These are phyloP conservation scores for Drosophila maculinotata DNA, from an alignment of 2,888 invertebrate genomes.

Conservation along the genomic window DNA sequence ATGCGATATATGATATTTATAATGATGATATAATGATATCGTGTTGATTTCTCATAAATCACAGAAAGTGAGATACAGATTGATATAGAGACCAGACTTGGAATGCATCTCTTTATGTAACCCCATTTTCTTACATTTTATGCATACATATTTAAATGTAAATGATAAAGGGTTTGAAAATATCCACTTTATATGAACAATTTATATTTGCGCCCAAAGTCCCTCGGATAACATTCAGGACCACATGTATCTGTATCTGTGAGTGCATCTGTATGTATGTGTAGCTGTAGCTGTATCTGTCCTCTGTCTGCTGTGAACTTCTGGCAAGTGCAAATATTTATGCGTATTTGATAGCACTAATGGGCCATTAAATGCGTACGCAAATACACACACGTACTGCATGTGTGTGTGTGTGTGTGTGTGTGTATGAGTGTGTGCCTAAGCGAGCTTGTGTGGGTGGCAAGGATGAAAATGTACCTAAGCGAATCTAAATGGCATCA, in stretches of 20 bases:
- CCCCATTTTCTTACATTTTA: too few species aligned
- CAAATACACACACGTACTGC: conserved; percentile 67
- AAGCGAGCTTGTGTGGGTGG: conserved; percentile 52
- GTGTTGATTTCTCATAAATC: neutral
- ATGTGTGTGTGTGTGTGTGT: conserved; percentile 7
- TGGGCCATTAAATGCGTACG: conserved; percentile 81
- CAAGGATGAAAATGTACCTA: conserved; percentile 78
- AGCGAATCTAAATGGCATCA: conserved; percentile 80
- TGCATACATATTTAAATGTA: too few species aligned
- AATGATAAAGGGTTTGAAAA: neutral
- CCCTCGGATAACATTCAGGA: neutral
- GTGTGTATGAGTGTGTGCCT: conserved; percentile 5
- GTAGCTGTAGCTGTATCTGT: conserved; percentile 33
- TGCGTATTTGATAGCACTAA: conserved; percentile 83
- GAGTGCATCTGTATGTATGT: conserved; percentile 25
- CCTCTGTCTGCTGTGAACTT: conserved; percentile 48
- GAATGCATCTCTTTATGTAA: neutral
- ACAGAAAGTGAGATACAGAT: neutral
- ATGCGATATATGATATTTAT: too few species aligned
- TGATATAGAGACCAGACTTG: neutral
- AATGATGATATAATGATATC: too few species aligned
- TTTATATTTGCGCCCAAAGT: conserved; percentile 6
- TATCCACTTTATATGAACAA: neutral
- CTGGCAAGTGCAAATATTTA: conserved; percentile 81
- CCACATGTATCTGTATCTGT: conserved; percentile 31